phyloP scores from a whole-genome alignment of 2,888 invertebrate genomes.

The Latheticus oryzae region DNA sequence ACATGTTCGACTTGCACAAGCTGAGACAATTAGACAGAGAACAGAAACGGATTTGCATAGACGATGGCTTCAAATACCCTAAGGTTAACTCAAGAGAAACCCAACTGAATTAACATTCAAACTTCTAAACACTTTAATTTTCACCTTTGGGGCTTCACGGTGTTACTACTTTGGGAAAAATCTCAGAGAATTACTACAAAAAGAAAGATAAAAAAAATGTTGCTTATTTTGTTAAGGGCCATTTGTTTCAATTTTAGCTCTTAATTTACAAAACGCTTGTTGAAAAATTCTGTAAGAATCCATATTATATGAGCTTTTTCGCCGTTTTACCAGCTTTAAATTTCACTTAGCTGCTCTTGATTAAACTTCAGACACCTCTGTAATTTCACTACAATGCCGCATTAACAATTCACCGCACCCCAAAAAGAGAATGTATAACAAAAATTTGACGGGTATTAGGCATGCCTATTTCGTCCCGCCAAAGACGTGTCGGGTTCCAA shows the following conservation, averaged over 20 bases:
- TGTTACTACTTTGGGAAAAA: background rate
- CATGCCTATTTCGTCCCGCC: constrained; percentile 10
- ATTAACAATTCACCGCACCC: constrained; percentile 12
- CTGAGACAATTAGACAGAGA: constrained; percentile 11
- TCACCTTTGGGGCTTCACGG: background rate
- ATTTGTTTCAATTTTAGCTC: constrained; percentile 4
- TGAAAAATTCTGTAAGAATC: constrained; percentile 11
- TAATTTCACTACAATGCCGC: constrained; percentile 6
- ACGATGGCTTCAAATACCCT: constrained; percentile 7
- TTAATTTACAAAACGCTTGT: constrained; percentile 9
- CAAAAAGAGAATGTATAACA: constrained; percentile 21
- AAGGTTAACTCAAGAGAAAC: background rate
- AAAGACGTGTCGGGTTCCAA: constrained; percentile 15
- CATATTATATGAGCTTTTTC: constrained; percentile 13
- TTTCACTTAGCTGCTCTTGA: constrained; percentile 14
- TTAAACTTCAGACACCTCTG: constrained; percentile 9
- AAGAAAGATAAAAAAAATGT: background rate
- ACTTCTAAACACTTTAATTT: no score
- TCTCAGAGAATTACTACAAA: constrained; percentile 2
- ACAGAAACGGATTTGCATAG: constrained; percentile 9
- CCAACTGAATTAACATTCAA: constrained; percentile 10
- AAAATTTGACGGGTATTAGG: constrained; percentile 22
- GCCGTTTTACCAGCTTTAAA: constrained; percentile 6
- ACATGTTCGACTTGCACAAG: constrained; percentile 14
- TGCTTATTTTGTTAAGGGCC: background rate